Evolutionary conservation across 2,888 invertebrate species (phyloP), one percentile per base, ranked within the genome.

Genomic region (Resseliella maxima): DNA sequence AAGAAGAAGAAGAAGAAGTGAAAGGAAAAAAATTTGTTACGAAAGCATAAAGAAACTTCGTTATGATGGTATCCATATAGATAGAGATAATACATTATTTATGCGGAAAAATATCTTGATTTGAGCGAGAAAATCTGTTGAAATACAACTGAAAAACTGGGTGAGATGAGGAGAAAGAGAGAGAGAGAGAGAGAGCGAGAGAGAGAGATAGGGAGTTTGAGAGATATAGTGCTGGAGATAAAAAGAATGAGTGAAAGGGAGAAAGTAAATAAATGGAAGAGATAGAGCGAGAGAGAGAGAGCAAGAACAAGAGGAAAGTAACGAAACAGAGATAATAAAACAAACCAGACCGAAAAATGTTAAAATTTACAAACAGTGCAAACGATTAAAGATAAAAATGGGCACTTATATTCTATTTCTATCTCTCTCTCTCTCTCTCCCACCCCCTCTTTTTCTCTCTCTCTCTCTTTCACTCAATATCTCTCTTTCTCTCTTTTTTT

Each of bases 1-100:
- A 31, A 50, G 18, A 8, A 18, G 46, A 50, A 50, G 18, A 50
- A 50, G 15, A 1, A 50, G 8, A 18, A 50, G 46, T 18, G 18
- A 18, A 8, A 50, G 18, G 18, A 50, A 50, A 50, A 72, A 72
- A 31, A 27, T 50, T 50, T 72, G 27, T 72, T 27, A 8, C 15
- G 72, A 35, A 72, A 31, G 12, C 72, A 72, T 12, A 72, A 72
- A 72, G 35, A 72, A 72, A 72, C 72, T 72, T 31, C 72, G 72
- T 72, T 72, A 72, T 72, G 72, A 72, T 72, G 72, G 72, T 72
- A 72, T 72, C 72, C 72, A 72, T 72, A 59, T 24, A 72, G 72
- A 72, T 72, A 72, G 72, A 72, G 27, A 72, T 72, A 31, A 72
- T 72, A 72, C 35, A 72, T 31, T 72, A 72, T 72, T 72, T 72